phyloP scores from a whole-genome alignment of 2,113 vertebrate genomes.

The Athene noctua region DNA sequence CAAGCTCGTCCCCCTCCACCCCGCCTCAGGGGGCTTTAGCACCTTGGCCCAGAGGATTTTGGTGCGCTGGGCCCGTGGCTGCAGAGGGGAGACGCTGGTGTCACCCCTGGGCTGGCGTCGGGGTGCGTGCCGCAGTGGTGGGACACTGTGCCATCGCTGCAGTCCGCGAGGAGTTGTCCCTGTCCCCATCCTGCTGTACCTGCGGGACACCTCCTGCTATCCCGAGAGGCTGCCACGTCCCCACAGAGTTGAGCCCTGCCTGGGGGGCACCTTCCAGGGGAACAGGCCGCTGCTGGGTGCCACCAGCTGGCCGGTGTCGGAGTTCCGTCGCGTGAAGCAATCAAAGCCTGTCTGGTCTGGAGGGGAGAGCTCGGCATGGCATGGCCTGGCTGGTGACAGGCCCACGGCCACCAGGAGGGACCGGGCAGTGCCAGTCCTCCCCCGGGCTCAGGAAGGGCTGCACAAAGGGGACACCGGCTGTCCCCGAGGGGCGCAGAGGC shows the following conservation, averaged over 20 bases:
- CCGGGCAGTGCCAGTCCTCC: neutral
- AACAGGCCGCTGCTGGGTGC: neutral
- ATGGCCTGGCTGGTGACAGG: accelerated
- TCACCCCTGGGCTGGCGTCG: accelerated
- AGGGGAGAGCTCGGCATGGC: neutral
- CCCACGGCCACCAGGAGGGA: neutral
- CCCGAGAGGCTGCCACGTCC: neutral
- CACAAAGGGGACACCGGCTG: accelerated
- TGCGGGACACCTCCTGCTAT: neutral
- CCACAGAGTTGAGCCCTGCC: too few relatives aligned
- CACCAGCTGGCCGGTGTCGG: neutral
- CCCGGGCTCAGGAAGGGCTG: neutral
- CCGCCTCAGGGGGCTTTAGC: neutral
- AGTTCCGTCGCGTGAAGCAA: neutral
- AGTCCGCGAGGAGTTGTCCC: accelerated
- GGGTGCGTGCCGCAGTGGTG: accelerated
- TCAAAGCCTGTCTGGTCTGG: neutral
- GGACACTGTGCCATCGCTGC: accelerated
- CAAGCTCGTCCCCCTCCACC: neutral
- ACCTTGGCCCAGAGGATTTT: neutral
- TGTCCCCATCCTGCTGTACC: neutral
- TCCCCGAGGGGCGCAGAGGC: neutral
- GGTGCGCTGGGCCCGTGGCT: neutral
- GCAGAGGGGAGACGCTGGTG: neutral
- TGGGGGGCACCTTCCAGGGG: accelerated